phyloP scores from a whole-genome alignment of 1,140 invertebrate species.

The Temnothorax nylanderi region DNA sequence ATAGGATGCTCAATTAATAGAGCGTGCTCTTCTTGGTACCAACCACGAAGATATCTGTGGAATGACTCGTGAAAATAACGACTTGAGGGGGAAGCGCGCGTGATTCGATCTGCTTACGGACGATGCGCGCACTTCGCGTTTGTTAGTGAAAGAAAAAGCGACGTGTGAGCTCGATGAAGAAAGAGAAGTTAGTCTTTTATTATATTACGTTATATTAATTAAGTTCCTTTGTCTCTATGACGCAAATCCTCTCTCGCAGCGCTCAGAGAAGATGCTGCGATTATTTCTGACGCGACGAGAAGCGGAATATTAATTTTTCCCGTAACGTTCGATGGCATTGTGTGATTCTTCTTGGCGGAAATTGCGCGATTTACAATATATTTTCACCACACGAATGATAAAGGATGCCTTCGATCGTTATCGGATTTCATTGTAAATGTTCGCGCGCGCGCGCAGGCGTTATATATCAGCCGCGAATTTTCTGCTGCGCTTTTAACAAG shows the following conservation, averaged over 20 bases:
- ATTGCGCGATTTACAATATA: conserved; percentile 32
- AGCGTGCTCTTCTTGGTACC: conserved; percentile 49
- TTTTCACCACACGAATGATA: neutral
- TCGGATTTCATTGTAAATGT: conserved; percentile 1
- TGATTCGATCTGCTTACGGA: conserved; percentile 62
- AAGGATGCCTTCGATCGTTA: neutral
- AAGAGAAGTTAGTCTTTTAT: conserved; percentile 37
- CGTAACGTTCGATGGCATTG: conserved; percentile 9
- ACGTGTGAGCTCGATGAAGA: conserved; percentile 20
- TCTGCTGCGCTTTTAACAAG: conserved; percentile 76
- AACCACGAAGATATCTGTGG: neutral
- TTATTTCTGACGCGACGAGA: neutral
- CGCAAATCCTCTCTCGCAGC: neutral
- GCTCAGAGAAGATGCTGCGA: neutral
- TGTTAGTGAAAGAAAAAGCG: neutral
- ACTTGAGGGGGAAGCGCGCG: neutral
- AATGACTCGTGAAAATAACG: conserved; percentile 62
- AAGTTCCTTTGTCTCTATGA: conserved; percentile 64
- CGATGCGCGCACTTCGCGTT: neutral
- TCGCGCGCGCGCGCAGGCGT: conserved; percentile 42
- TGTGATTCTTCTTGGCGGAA: neutral
- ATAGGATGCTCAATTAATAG: conserved; percentile 74
- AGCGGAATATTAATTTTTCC: conserved; percentile 27
- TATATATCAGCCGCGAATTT: conserved; percentile 65
- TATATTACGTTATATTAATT: conserved; percentile 67